Conservation (phyloP, 2,113 vertebrate genomes). For the Sinocyclocheilus anophthalmus region DNA sequence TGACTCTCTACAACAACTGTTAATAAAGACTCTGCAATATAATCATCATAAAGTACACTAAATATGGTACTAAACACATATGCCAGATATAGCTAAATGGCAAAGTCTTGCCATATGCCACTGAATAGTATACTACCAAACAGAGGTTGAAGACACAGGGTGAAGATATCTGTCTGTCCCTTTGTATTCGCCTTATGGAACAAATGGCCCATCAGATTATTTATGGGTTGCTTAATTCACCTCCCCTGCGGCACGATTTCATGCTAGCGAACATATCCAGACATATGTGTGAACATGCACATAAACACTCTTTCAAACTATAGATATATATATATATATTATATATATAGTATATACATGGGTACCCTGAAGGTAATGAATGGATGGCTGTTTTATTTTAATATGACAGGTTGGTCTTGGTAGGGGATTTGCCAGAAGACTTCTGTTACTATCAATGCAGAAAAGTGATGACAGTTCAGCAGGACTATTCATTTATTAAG, state of each 20-base stretch:
- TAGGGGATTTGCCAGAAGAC: neutral
- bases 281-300: neutral
- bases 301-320: neutral
- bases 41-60: neutral
- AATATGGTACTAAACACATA: neutral
- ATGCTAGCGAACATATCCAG: neutral
- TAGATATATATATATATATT: neutral
- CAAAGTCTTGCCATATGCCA: neutral
- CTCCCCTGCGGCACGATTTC: neutral
- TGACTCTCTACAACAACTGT: neutral
- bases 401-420: neutral
- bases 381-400: neutral
- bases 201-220: slow-evolving; percentile 26
- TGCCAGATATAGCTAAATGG: neutral
- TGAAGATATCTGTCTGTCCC: slow-evolving; percentile 13
- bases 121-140: neutral
- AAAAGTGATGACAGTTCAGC: slow-evolving; percentile 22
- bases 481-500: slow-evolving; percentile 15
- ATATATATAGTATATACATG: no score
- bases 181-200: neutral
- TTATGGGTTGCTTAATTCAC: slow-evolving; percentile 24
- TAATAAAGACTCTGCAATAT: neutral
- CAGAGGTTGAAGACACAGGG: neutral
- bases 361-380: no score
- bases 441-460: slow-evolving; percentile 6